A percentile compares a stretch with the other conserved stretches of the same genome.
Conservation (phyloP, 2,113 vertebrate genomes). For the Pluvianellus socialis region DNA sequence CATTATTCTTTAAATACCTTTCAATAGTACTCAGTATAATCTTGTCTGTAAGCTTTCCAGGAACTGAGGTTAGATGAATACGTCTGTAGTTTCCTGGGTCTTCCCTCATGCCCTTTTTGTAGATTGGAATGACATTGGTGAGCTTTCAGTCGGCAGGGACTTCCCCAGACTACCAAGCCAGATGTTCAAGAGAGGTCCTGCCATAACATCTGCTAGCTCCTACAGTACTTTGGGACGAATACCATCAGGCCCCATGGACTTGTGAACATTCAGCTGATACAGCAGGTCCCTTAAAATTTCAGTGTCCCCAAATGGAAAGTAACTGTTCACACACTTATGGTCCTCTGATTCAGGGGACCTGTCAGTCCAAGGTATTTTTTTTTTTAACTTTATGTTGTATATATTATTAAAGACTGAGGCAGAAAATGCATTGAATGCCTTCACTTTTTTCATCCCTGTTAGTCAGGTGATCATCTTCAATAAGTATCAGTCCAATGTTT, state of each 20-base stretch:
- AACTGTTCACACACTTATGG: neutral
- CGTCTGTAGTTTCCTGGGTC: neutral
- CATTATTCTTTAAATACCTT: neutral
- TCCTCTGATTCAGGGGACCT: neutral
- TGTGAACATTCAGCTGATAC: neutral
- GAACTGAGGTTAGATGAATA: neutral
- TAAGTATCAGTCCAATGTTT: neutral
- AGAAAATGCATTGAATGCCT: neutral
- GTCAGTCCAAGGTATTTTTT: neutral
- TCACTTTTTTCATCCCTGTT: neutral
- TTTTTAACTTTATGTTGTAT: no score
- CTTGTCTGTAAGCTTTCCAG: neutral
- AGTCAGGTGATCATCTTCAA: neutral
- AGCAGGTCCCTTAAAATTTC: neutral
- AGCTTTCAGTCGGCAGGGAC: neutral
- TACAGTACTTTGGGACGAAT: neutral
- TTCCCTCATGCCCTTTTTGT: neutral
- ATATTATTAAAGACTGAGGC: neutral
- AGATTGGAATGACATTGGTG: neutral
- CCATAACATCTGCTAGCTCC: neutral
- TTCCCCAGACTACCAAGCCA: neutral
- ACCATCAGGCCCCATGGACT: neutral
- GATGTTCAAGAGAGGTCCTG: neutral
- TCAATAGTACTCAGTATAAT: neutral
- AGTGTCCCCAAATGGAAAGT: neutral